phyloP scores from a whole-genome alignment of 2,888 invertebrate species.

The Chouioia cunea region DNA sequence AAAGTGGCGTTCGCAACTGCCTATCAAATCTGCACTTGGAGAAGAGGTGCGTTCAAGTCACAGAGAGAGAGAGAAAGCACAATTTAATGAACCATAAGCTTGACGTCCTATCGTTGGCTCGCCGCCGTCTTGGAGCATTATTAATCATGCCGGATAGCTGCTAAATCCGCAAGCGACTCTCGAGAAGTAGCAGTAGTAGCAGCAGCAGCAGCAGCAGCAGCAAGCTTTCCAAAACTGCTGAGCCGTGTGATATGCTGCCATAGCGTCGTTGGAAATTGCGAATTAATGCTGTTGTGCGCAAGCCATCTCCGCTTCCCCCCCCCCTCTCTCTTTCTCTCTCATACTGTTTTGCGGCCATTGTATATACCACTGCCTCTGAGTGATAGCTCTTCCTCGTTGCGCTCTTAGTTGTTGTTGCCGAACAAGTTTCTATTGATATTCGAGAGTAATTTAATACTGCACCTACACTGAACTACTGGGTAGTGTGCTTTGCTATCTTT shows the following conservation, averaged over 20 bases:
- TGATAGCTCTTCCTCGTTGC: constrained; percentile 10
- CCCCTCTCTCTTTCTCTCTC: too few species aligned
- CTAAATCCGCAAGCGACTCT: constrained; percentile 22
- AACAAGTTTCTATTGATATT: too few species aligned
- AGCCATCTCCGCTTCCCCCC: too few species aligned
- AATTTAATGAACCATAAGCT: constrained; percentile 59
- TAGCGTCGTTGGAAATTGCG: constrained; percentile 16
- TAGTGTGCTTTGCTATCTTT: too few species aligned
- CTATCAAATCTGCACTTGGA: constrained; percentile 53
- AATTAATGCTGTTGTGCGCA: constrained; percentile 22
- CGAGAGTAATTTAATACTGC: too few species aligned
- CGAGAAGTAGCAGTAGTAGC: not conserved
- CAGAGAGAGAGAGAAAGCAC: constrained; percentile 46
- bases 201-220: not conserved
- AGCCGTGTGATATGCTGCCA: constrained; percentile 26
- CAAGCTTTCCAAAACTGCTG: constrained; percentile 34
- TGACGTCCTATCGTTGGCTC: constrained; percentile 17
- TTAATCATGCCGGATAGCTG: constrained; percentile 40
- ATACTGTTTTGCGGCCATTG: not conserved
- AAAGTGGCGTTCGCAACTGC: constrained; percentile 44
- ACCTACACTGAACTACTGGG: too few species aligned
- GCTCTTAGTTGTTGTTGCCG: too few species aligned
- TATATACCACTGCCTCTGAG: constrained; percentile 6
- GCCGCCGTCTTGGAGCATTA: constrained; percentile 41
- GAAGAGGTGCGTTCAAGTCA: constrained; percentile 9